Evolutionary conservation across 2,888 invertebrate species (phyloP).

Genomic region (Steinernema carpocapsae): DNA sequence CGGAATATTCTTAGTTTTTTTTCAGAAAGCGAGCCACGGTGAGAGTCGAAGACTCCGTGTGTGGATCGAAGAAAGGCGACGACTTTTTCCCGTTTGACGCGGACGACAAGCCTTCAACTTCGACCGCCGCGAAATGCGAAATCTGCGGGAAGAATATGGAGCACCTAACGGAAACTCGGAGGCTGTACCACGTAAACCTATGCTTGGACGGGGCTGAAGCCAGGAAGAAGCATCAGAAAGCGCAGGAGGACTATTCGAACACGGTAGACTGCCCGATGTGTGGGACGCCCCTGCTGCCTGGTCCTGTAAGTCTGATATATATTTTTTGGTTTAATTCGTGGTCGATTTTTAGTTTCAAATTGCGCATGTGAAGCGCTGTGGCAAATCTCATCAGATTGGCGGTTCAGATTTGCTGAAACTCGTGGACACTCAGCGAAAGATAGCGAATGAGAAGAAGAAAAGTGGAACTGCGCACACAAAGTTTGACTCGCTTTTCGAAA

Average conservation of each 20-base stretch:
- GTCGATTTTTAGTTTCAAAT: slow-evolving; percentile 4
- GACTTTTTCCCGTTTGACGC: too few relatives aligned
- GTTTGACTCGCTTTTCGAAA: not conserved
- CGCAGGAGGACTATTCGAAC: not conserved
- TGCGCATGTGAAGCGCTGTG: slow-evolving; percentile 7
- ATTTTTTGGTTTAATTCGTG: not conserved
- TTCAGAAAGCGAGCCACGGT: too few relatives aligned
- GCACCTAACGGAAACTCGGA: slow-evolving; percentile 14
- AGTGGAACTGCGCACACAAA: slow-evolving; percentile 1
- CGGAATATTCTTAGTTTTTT: too few relatives aligned
- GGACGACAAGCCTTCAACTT: too few relatives aligned
- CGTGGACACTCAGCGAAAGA: slow-evolving; percentile 2
- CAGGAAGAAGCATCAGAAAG: not conserved
- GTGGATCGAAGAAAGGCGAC: too few relatives aligned
- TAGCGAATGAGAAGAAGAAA: slow-evolving; percentile 7
- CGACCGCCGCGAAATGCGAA: not conserved
- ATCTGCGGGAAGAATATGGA: slow-evolving; percentile 3
- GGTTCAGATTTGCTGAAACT: not conserved
- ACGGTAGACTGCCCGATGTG: slow-evolving; percentile 22
- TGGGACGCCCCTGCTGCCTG: not conserved
- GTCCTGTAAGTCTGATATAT: not conserved
- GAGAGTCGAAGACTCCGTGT: too few relatives aligned
- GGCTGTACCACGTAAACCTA: not conserved
- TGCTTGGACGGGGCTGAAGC: slow-evolving; percentile 27
- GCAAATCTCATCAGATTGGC: not conserved